A percentile compares a stretch with the other conserved stretches of the same genome.
These are phyloP conservation scores for Mastomys coucha DNA, from an alignment of 2,113 vertebrate genomes.

Conservation along the genomic window DNA sequence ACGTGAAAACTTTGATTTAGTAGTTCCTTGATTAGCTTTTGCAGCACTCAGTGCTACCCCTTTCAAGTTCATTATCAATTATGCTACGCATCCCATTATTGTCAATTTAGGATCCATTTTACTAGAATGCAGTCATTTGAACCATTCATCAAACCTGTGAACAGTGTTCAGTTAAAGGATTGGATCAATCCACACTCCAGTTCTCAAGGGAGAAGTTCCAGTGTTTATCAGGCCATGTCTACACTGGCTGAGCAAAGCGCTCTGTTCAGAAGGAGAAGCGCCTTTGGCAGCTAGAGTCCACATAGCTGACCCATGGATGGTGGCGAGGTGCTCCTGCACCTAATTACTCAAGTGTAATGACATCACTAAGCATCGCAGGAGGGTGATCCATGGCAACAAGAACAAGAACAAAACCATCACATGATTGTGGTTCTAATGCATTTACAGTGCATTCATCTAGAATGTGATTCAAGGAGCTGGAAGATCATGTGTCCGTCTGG, in stretches of 20 bases:
- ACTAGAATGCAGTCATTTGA: constrained; percentile 30
- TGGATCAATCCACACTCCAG: constrained; percentile 68
- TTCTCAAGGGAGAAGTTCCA: constrained; percentile 76
- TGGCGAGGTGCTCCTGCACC: constrained; percentile 49
- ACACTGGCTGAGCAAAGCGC: constrained; percentile 85
- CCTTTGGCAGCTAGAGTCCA: constrained; percentile 85
- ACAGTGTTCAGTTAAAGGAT: constrained; percentile 37
- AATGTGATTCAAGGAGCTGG: neutral
- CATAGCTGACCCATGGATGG: constrained; percentile 80
- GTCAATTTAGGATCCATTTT: constrained; percentile 49
- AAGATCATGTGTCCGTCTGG: neutral
- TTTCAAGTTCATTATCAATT: constrained; percentile 80
- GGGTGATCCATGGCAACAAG: constrained; percentile 14
- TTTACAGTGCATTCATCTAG: neutral
- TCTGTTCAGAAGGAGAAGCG: constrained; percentile 84
- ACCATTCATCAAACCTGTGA: constrained; percentile 51
- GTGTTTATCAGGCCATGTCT: constrained; percentile 83
- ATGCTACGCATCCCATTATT: constrained; percentile 72
- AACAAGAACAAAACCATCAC: neutral
- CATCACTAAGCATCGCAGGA: constrained; percentile 15
- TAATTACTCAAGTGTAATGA: constrained; percentile 14
- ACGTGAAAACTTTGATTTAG: constrained; percentile 76
- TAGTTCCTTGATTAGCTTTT: constrained; percentile 65
- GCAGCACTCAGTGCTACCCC: constrained; percentile 5
- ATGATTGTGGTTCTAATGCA: neutral